Evolutionary conservation across 2,797 vertebrate species (phyloP).

Genomic region (Prionace glauca): DNA sequence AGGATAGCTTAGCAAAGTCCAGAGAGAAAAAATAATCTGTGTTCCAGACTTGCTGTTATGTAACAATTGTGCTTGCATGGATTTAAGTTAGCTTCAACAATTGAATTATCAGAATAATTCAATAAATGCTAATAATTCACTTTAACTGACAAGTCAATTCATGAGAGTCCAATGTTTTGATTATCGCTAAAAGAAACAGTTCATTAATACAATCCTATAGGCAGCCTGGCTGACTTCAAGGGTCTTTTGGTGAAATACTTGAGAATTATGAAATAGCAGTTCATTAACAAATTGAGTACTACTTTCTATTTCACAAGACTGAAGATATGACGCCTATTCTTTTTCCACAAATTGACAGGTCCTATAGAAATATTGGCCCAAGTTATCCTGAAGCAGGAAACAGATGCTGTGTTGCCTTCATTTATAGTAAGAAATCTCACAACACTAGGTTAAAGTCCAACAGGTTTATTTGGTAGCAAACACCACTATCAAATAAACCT

Average conservation of each 20-base stretch:
- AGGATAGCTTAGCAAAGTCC: background rate
- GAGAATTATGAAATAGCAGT: background rate
- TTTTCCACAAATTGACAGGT: background rate
- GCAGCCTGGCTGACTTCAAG: background rate
- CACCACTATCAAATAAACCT: no score
- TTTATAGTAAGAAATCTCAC: no score
- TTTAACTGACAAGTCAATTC: background rate
- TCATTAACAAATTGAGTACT: background rate
- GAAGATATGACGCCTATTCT: background rate
- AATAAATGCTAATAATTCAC: background rate
- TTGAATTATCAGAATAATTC: background rate
- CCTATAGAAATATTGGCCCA: background rate
- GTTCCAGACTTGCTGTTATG: background rate
- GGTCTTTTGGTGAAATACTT: background rate
- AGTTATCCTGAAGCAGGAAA: background rate
- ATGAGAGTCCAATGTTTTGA: background rate
- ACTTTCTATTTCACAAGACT: background rate
- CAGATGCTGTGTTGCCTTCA: no score
- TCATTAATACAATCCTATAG: background rate
- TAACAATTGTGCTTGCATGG: background rate
- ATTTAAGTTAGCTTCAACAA: background rate
- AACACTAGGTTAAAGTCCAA: no score
- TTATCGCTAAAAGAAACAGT: background rate
- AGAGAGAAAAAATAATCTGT: background rate
- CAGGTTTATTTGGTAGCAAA: no score